These are phyloP conservation scores for Plebejus melissa DNA, from an alignment of 2,888 invertebrate species.

Conservation along the genomic window DNA sequence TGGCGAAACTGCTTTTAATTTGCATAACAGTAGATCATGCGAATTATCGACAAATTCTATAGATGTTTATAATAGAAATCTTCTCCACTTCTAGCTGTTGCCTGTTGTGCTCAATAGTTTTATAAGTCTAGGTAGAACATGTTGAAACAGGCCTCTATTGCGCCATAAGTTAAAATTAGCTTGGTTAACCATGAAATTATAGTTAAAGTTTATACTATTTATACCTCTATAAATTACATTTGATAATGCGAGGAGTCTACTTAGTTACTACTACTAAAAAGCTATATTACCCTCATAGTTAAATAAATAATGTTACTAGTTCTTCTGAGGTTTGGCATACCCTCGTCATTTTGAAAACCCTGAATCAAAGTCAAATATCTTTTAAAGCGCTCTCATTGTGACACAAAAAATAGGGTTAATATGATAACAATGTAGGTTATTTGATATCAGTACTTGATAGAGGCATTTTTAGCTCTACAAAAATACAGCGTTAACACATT, in stretches of 20 bases:
- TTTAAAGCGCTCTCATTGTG: not conserved
- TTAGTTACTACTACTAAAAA: not conserved
- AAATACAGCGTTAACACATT: no score
- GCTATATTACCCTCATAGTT: not conserved
- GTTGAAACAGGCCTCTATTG: not conserved
- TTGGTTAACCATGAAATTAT: not conserved
- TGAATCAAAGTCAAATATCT: not conserved
- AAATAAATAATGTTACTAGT: not conserved
- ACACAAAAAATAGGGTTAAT: not conserved
- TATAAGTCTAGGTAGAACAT: not conserved
- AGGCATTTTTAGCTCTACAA: not conserved
- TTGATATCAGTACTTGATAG: not conserved
- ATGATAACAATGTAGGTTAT: not conserved
- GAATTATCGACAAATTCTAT: not conserved
- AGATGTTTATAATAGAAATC: not conserved
- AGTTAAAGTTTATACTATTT: not conserved
- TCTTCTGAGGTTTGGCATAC: not conserved
- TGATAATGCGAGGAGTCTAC: not conserved
- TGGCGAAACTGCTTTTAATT: slow-evolving; percentile 27
- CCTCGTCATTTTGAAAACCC: not conserved
- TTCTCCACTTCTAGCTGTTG: not conserved
- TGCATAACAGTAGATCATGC: slow-evolving; percentile 20
- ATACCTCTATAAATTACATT: not conserved
- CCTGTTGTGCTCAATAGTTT: not conserved
- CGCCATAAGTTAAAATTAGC: not conserved